Evolutionary conservation across 1,140 invertebrate species (phyloP), one percentile per base, ranked within the genome.

Genomic region (Solenopsis invicta): DNA sequence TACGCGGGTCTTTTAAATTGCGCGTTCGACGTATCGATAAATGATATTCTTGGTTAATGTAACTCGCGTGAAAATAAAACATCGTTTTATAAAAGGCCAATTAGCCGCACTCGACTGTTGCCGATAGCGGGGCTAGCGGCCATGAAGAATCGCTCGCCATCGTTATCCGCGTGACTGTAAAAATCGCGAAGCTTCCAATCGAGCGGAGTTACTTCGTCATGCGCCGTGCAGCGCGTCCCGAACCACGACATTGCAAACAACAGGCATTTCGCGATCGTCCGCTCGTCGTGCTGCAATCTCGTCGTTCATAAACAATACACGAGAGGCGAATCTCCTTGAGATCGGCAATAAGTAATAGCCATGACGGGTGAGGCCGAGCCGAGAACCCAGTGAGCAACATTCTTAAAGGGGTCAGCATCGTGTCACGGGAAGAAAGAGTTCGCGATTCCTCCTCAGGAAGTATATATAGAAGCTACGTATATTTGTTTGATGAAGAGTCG

Each of bases 291-390:
- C 66, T 48, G 85, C 85, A 86, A 86, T 86, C 56, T 87, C 71
- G 45, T 86, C 78, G 80, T 85, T 82, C 78, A 81, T 74, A 74
- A 84, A 82, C 74, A 89, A 89, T 89, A 87, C 74, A 48, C 54
- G 86, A 84, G 69, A 87, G n/a, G 86, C 76, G 87, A 85, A 86
- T 86, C 81, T 88, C 88, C 89, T 89, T 88, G 88, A 91, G 80
- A 91, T 89, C 85, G 71, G 75, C 80, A 75, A 81, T 88, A 86
- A 92, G 87, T 89, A 88, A 90, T 89, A 89, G 87, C 56, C 80
- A 4, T 74, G 71, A 84, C 86, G 69, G 81, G 59, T 87, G 69
- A 87, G 81, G 80, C 80, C 61, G 61, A 84, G 71, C 80, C 41
- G 41, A 48, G 64, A 72, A 71, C 77, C 41, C 85, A 81, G 85